Evolutionary conservation across 2,797 vertebrate genomes (phyloP).

Genomic region (Rhynchotus rufescens): DNA sequence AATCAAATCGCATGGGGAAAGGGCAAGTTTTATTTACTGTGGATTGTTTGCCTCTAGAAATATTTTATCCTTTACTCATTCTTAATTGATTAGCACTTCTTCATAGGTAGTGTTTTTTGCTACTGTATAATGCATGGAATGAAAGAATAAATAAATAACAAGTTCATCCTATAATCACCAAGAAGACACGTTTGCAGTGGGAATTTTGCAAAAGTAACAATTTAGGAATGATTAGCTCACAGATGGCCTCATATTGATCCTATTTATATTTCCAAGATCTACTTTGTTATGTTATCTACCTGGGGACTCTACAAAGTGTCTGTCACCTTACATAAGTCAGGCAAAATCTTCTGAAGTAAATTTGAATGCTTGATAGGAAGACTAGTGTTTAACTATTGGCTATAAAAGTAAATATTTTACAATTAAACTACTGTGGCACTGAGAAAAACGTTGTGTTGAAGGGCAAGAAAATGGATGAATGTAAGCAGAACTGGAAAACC

Average conservation of each 20-base stretch:
- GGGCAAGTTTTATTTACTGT: constrained; percentile 23
- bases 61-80: constrained; percentile 26
- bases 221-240: neutral
- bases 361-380: neutral
- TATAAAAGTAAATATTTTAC: neutral
- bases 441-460: neutral
- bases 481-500: neutral
- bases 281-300: neutral
- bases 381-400: neutral
- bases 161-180: neutral
- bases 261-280: neutral
- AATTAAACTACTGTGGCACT: neutral
- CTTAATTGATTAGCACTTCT: constrained; percentile 35
- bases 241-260: neutral
- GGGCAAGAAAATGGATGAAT: neutral
- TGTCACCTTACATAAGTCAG: neutral
- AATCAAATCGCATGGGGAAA: constrained; percentile 39
- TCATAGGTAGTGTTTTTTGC: neutral
- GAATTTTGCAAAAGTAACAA: neutral
- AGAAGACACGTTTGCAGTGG: neutral
- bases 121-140: neutral
- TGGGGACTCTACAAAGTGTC: neutral
- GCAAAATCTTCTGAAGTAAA: neutral
- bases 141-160: neutral
- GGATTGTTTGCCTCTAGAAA: constrained; percentile 19